Base-by-base conservation (phyloP, 30 jellyfish, hydroid and myxozoan species). In the Aurelia coerulea region DNA sequence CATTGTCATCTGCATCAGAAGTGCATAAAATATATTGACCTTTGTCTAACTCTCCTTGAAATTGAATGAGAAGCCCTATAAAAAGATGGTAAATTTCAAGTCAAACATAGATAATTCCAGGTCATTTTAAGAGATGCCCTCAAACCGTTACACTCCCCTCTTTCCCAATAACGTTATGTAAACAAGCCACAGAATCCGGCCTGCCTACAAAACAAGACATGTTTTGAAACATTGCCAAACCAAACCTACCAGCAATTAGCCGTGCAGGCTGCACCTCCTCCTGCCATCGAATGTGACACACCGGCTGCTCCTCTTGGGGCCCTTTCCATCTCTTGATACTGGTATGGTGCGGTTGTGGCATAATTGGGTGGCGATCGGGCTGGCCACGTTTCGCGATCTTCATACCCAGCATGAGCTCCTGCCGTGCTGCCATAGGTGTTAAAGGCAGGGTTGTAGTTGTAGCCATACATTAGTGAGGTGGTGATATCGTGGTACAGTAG, bases 291-390 rank as follows among this genome's bases (percentile, higher is more conserved):
- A 79, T 68, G 79, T 11, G 77, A n/a, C 16, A 85, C 86, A 10
- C 92, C 92, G 13, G 92, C 92, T 16, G 92, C 92, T 56, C 92
- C 86, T 49, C 86, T 33, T 42, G 85, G 91, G 33, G 92, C 74
- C 64, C 92, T 83, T 15, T 83, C 92, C 46, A 52, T 59, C 15
- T 83, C 92, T 41, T 83, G 86, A 58, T 69, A 83, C 50, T 83
- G 92, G 13, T 53, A 69, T 13, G 92, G 92, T 18, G 92, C 92
- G 16, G 78, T 75, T 53, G 67, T 65, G 60, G 83, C 92, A 60
- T 83, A 83, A 76, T 83, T 83, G 56, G 92, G 92, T 11, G 92
- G 92, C 59, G 92, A 83, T 23, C 92, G 70, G 18, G 80, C 85
- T 50, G 92, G 79, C 92, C 92, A 83, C 31, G 80, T 34, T 35